phyloP scores from a whole-genome alignment of 92 coral and sea anemone species.

The Meandrina meandrites region DNA sequence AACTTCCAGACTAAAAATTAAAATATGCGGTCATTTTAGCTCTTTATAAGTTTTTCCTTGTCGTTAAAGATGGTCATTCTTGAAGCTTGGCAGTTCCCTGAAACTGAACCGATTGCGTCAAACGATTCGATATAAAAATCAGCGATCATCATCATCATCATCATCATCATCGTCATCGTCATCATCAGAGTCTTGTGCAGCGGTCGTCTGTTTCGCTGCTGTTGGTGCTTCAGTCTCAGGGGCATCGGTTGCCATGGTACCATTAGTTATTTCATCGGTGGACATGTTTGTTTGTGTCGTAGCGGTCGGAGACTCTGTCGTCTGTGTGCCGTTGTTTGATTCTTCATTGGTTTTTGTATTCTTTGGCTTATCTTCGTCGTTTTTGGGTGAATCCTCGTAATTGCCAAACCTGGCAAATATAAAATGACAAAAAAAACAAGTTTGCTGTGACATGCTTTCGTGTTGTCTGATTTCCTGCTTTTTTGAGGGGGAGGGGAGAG shows the following conservation, averaged over 20 bases:
- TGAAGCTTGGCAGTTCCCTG: background rate
- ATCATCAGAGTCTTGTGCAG: background rate
- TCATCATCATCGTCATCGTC: no score
- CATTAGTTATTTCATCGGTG: background rate
- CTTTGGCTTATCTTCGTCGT: background rate
- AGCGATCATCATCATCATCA: no score
- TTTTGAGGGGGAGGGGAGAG: no score
- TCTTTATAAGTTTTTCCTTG: background rate
- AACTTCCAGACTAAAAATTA: no score
- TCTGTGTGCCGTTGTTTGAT: background rate
- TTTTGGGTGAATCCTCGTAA: background rate
- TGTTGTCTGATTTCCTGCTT: background rate
- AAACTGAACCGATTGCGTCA: background rate
- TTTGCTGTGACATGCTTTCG: background rate
- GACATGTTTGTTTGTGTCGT: background rate
- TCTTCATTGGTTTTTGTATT: background rate
- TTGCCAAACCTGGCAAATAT: background rate
- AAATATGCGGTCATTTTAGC: no score
- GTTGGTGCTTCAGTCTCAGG: background rate
- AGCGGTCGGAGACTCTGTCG: background rate
- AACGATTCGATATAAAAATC: background rate
- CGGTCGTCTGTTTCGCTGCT: no score
- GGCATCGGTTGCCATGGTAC: background rate
- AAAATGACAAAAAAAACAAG: background rate
- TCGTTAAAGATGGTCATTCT: background rate